Evolutionary conservation across 2,113 vertebrate species (phyloP).

Genomic region (Notiomystis cincta): DNA sequence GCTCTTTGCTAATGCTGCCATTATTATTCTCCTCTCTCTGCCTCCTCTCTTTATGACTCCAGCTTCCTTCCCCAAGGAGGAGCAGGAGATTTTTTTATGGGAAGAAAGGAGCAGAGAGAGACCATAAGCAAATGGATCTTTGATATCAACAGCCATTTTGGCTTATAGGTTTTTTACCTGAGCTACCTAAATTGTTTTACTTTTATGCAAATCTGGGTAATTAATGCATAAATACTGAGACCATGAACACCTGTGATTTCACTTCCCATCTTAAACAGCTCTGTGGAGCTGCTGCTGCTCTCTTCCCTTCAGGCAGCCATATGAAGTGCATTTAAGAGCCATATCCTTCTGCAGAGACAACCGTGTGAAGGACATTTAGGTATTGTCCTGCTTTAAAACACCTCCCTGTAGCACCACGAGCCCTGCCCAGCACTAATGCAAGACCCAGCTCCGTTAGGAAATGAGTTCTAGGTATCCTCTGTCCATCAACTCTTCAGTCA

Average conservation of each 20-base stretch:
- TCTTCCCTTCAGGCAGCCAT: neutral
- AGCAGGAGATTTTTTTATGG: neutral
- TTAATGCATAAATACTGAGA: slow-evolving; percentile 8
- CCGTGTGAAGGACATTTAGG: neutral
- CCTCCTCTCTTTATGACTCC: neutral
- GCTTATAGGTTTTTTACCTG: neutral
- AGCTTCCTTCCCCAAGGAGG: slow-evolving; percentile 11
- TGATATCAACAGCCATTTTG: neutral
- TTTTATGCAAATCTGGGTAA: neutral
- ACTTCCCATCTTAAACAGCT: neutral
- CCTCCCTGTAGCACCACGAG: fast-evolving
- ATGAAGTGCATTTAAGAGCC: neutral
- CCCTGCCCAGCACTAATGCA: neutral
- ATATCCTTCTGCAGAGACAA: neutral
- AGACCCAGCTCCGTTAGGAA: neutral
- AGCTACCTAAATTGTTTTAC: neutral
- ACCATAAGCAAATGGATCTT: neutral
- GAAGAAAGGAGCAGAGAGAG: neutral
- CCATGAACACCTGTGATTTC: neutral
- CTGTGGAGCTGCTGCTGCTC: neutral
- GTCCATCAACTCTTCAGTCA: neutral
- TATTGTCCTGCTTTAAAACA: neutral
- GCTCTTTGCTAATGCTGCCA: slow-evolving; percentile 37
- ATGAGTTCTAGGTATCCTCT: neutral
- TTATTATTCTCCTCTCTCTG: slow-evolving; percentile 38